Evolutionary conservation across 2,888 invertebrate genomes (phyloP), one percentile per base, ranked within the genome.

Genomic region (Marasmarcha lunaedactyla): DNA sequence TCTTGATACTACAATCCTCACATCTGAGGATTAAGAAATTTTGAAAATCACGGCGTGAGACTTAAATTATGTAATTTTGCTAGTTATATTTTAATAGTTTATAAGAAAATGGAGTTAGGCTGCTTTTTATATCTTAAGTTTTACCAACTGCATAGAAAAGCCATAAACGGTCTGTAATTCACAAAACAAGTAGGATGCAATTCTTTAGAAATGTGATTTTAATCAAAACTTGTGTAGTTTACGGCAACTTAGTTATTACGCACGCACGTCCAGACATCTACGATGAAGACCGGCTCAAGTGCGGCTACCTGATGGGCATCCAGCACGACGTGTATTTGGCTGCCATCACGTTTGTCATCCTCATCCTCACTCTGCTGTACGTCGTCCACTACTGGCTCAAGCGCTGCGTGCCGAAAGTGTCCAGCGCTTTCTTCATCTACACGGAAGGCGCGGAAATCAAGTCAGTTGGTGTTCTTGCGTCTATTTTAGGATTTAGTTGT

Each of bases 401-500:
- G 43, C 59, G 74, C 48, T 81, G 77, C 45, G 70, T 83, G 37
- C 77, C 81, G 11, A 61, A 57, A 45, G 79, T 81, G 1, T 77
- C 81, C 0, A 64, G 73, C 4, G 81, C 81, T 1, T 83, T 81
- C 52, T 83, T 83, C 52, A 54, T 81, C 6, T 81, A 74, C 47
- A 64, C 64, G 1, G 64, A 76, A n/a, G 62, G 70, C 35, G 59
- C 64, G 40, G 79, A 79, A 47, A 83, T 79, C 48, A 52, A 63
- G 81, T 77, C 39, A 47, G 69, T 54, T 33, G 13, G 12, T 9
- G 27, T 33, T 35, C 14, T 9, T 40, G 14, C 9, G 7, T 27
- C 10, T 20, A 34, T 7, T 39, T 1, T 11, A 11, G 33, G 30
- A n/a, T n/a, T n/a, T n/a, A n/a, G n/a, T n/a, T n/a, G n/a, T n/a